Base-by-base conservation (phyloP, 2,797 vertebrate genomes). In the Coreius guichenoti region DNA sequence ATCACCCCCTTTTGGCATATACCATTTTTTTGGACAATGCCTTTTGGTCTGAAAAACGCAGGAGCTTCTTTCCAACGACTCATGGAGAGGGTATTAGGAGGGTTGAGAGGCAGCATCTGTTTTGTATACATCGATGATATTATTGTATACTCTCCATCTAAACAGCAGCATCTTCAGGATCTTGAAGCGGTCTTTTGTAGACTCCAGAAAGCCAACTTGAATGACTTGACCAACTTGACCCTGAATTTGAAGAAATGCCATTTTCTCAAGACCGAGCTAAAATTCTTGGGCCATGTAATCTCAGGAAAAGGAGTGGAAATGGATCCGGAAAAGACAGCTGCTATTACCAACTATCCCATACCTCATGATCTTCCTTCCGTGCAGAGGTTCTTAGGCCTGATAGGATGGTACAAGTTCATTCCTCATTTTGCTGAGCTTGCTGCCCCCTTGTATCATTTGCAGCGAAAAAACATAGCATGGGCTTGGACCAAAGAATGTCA, bases 41-140 rank as follows among this genome's bases (percentile, higher is more conserved):
- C 36, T 1, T 54, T 67, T 36, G 82, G 73, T 1, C 43, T 84
- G 2, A 72, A 33, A 13, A 70, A 70, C n/a, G 45, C 83, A 8
- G 21, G 74, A 19, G 49, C 76, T 3, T 70, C 76, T 2, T 85
- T 85, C 14, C 65, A 79, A 19, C 2, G 29, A 3, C 43, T 79
- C 1, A 79, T 87, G 86, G 67, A 87, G 26, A 61, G 65, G 8
- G 68, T 63, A 17, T 17, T 78, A 1, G 47, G 21, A 3, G 47
- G 61, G 16, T 39, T 84, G 7, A 39, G 19, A 21, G 45, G 61
- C 3, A 19, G 11, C 1, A 69, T 78, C 8, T 79, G 61, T 21
- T 84, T 84, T 84, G 83, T 84, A 1, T 63, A 70, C 54, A 78
- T 87, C 8, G 67, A 78, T 33, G n/a, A 45, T 58, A 58, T 61